Conservation (phyloP, 2,797 vertebrate species). For the Arnoldichthys spilopterus region DNA sequence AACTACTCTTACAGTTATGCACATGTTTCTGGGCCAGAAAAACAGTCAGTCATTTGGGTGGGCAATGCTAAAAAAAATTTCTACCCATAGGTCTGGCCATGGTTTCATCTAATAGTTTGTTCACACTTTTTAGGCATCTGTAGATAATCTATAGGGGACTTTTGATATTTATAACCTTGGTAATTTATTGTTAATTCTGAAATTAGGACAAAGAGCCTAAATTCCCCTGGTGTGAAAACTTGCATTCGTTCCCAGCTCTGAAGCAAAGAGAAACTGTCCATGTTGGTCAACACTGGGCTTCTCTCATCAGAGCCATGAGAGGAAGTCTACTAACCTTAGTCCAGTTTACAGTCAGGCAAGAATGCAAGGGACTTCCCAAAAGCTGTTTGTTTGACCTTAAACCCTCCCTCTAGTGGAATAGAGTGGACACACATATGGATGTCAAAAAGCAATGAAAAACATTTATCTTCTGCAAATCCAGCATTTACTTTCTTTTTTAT, state of each 20-base stretch:
- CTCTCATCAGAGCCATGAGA: slow-evolving; percentile 2
- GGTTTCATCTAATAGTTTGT: too few relatives aligned
- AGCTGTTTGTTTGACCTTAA: neutral
- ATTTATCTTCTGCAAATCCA: neutral
- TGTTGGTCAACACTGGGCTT: neutral
- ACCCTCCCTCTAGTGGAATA: slow-evolving; percentile 16
- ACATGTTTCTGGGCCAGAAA: too few relatives aligned
- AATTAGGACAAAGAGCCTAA: neutral
- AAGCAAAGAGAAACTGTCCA: neutral
- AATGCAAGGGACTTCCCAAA: slow-evolving; percentile 45
- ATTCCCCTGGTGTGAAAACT: slow-evolving; percentile 15
- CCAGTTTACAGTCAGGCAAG: slow-evolving; percentile 17
- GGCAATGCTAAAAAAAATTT: too few relatives aligned
- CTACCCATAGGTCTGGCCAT: too few relatives aligned
- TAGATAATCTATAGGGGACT: too few relatives aligned
- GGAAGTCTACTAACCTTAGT: slow-evolving; percentile 19
- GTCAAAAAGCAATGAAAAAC: neutral
- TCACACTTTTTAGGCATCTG: too few relatives aligned
- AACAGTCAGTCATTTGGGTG: too few relatives aligned
- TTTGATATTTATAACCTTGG: neutral
- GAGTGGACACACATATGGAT: neutral
- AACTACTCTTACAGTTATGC: too few relatives aligned
- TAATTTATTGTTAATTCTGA: neutral
- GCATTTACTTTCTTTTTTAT: neutral
- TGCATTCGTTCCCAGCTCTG: neutral